Evolutionary conservation across 2,797 vertebrate species (phyloP), one percentile per base, ranked within the genome.

Genomic region (Epinephelus coioides): DNA sequence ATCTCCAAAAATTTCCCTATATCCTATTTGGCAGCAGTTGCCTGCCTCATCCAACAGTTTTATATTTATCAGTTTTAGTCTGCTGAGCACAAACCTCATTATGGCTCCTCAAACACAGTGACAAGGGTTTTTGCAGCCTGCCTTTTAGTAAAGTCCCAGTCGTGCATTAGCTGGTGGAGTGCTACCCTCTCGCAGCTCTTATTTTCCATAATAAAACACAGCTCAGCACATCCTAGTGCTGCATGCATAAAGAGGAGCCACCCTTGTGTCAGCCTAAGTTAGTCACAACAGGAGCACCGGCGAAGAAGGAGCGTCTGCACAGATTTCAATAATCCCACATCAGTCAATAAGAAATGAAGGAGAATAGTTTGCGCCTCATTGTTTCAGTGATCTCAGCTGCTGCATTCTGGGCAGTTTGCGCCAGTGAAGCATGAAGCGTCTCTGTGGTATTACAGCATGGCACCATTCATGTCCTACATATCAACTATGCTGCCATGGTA

Each of bases 181-280:
- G 81, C 79, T 73, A 80, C 82, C 83, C 84, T 63, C 78, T 84
- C 15, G 38, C 81, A 69, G 90, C 83, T 82, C 83, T 86, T 90
- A 91, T 88, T 94, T 89, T 89, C 86, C 91, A 91, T 93, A 91
- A 91, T 93, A 90, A 94, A 92, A 88, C 89, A 81, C 86, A 90
- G 89, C 91, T 93, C 91, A 91, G 91, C 91, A 93, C 82, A 85
- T 91, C 83, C 62, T 50, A 17, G 79, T 34, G 75, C 81, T 69
- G 89, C 89, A 86, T 91, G 64, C 88, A 91, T 82, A 87, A 89
- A 87, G 71, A 86, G 73, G 43, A 88, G 84, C 70, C 65, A 40
- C 71, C 74, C 65, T 69, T 1, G 66, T 83, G 89, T 90, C 90
- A 69, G 54, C 73, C 75, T 27, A 17, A 83, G 85, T 91, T 87